These are phyloP conservation scores for Solenopsis fugax DNA, from an alignment of 1,140 invertebrate genomes.

Conservation along the genomic window DNA sequence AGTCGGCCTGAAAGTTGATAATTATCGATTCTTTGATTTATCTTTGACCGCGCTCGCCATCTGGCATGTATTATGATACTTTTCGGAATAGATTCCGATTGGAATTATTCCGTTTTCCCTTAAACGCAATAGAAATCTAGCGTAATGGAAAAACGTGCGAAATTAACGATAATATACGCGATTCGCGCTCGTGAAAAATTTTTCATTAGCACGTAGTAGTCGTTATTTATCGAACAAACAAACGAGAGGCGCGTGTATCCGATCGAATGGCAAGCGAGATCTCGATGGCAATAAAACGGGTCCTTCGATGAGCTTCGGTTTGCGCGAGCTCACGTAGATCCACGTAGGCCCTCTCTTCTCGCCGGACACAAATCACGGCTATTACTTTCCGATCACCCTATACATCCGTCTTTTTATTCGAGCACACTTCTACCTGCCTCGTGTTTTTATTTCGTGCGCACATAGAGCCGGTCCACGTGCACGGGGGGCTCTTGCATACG, in stretches of 20 bases:
- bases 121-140: no score
- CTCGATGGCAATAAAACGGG: background rate
- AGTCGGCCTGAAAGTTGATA: conserved; percentile 51
- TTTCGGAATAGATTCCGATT: no score
- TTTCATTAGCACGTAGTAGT: no score
- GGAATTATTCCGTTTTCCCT: no score
- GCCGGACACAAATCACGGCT: conserved; percentile 44
- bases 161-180: no score
- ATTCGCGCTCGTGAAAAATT: no score
- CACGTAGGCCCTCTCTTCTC: background rate
- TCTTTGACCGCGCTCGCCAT: conserved; percentile 16
- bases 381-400: conserved; percentile 58
- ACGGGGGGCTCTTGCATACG: conserved; percentile 40
- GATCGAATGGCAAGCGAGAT: no score
- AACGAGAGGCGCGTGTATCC: no score
- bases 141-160: no score
- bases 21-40: conserved; percentile 59
- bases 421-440: conserved; percentile 51
- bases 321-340: background rate
- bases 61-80: background rate
- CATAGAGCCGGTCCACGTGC: conserved; percentile 55
- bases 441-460: conserved; percentile 55
- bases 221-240: no score
- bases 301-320: conserved; percentile 5
- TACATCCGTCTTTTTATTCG: conserved; percentile 61